Base-by-base conservation (phyloP, 2,888 invertebrate genomes). In the Allophyes oxyacanthae region DNA sequence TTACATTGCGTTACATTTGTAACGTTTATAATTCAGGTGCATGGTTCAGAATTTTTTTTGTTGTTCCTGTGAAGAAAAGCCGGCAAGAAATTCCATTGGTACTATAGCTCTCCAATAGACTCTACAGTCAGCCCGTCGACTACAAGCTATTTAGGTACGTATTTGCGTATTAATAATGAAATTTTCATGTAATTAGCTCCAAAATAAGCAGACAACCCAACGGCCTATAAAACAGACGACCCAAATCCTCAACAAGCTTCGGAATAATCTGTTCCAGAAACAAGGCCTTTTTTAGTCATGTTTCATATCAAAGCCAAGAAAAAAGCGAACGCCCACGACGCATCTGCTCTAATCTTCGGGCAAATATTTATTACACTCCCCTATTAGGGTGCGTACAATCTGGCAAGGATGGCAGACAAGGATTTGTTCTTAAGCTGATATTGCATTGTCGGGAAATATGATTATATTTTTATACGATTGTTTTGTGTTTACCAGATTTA, bases 281-380 rank as follows among this genome's bases (percentile, higher is more conserved):
- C 72, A 77, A 64, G 69, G 59, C 65, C 61, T 73, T 72, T 64
- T 71, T 78, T 56, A 57, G 58, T 42, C 70, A 66, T 72, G 71
- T 79, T 79, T 72, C 69, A 74, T 77, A 79, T 73, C 69, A 76
- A 70, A 79, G 54, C 57, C 38, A 62, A 64, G 70, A 40, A 42
- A 53, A 51, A 65, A 60, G 36, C 46, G 55, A 67, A 72, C 81
- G 78, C 79, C 79, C 79, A 78, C 81, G 81, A 77, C 84, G 86
- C 87, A 87, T 88, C 87, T 88, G 86, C 62, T 83, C 78, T 84
- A 82, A 88, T 84, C 86, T 83, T 64, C 59, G 77, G 60, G 82
- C 85, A 86, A 87, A 89, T 88, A 88, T 88, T 87, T 89, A 85
- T 82, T 79, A 75, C 81, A 72, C 72, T 70, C 25, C 68, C 67